Evolutionary conservation across 2,113 vertebrate genomes (phyloP), one percentile per base, ranked within the genome.

Genomic region (Apeltes quadracus): DNA sequence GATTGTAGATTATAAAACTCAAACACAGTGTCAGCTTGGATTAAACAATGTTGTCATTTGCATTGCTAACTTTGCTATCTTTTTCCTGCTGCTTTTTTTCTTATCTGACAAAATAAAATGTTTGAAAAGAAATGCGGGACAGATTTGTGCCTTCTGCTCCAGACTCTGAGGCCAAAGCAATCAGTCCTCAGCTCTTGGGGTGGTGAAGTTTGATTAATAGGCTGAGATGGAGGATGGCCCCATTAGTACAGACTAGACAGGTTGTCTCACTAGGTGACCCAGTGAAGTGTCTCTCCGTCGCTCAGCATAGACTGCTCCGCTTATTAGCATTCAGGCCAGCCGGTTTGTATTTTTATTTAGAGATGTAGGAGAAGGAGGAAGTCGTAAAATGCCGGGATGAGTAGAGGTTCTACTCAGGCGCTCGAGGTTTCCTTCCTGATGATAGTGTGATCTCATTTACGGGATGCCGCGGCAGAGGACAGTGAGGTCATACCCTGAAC

Each of bases 151-250:
- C 36, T 76, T 32, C 59, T 55, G 76, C 75, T 46, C 18, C 34
- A 55, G 43, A 32, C 61, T 81, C 59, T 12, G 48, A 57, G 69
- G 71, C 73, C 64, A 43, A 67, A 61, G 74, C 76, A 78, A 83
- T 82, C 79, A 82, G 38, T 82, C 56, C 54, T 69, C 27, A 76
- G 62, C 76, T 83, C 58, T 62, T 22, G 53, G 67, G 55, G 36
- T 73, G 51, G 41, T 22, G 5, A 25, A 32, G 74, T 72, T 78
- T 84, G 81, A 82, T 84, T 82, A 84, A 86, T 81, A 56, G 58
- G 63, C 36, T 66, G 43, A n/a, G 62, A 79, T 58, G 66, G 67
- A 78, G 69, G 75, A 72, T 14, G 22, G 69, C 72, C 79, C 65
- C 34, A 65, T 85, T 81, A 76, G 61, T 56, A 61, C 41, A 62